Conservation (phyloP, 53 echinoderm and acorn worm species). For the Paracentrotus lividus region DNA sequence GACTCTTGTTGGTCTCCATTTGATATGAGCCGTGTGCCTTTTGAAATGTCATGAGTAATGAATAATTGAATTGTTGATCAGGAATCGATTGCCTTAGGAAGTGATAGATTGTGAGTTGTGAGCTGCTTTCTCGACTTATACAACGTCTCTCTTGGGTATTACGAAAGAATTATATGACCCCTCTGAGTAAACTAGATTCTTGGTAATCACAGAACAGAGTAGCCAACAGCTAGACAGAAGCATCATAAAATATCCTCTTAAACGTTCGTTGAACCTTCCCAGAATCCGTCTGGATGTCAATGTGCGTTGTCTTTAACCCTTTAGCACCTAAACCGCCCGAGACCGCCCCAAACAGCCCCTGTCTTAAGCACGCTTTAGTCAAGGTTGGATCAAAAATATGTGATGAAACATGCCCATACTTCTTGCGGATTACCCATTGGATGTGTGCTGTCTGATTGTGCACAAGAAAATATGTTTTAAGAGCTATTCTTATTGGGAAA, state of each 20-base stretch:
- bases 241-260: background rate
- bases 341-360: no score
- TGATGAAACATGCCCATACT: no score
- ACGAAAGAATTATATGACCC: background rate
- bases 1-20: no score
- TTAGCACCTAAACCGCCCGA: no score
- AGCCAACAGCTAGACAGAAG: background rate
- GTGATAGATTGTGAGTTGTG: background rate
- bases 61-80: background rate
- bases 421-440: no score
- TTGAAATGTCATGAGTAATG: background rate
- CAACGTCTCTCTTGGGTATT: background rate
- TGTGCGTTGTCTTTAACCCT: background rate
- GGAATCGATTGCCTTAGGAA: background rate
- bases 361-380: no score
- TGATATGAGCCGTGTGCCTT: background rate
- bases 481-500: no score
- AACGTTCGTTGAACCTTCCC: slow-evolving; percentile 7
- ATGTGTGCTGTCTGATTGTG: no score
- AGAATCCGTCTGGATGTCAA: background rate
- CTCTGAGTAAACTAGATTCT: background rate
- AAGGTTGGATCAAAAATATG: no score
- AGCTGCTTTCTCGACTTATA: background rate
- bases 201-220: background rate
- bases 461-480: no score